Evolutionary conservation across 2,888 invertebrate species (phyloP).

Genomic region (Pyrrhosoma nymphula): DNA sequence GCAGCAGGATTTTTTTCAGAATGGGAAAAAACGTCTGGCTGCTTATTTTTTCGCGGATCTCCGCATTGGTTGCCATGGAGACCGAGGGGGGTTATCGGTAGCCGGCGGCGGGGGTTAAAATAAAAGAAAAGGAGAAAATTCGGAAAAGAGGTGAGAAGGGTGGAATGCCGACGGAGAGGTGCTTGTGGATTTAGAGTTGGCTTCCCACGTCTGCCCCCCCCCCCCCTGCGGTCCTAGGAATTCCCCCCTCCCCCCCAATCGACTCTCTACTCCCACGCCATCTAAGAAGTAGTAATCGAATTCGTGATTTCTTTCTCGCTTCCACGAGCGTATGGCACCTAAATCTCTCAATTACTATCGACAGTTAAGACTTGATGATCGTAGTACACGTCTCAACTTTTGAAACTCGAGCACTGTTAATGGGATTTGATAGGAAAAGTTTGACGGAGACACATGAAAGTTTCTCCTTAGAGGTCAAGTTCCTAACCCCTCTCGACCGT

Average conservation of each 20-base stretch:
- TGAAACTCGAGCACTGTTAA: too few relatives aligned
- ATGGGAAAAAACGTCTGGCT: not conserved
- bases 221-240: not conserved
- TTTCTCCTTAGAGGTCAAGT: too few relatives aligned
- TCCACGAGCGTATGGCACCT: not conserved
- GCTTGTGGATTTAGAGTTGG: not conserved
- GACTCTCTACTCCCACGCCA: not conserved
- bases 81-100: not conserved
- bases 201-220: not conserved
- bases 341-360: too few relatives aligned
- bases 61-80: slow-evolving; percentile 36
- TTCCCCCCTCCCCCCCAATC: not conserved
- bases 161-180: not conserved
- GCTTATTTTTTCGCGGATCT: slow-evolving; percentile 23
- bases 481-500: too few relatives aligned
- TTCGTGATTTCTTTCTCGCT: not conserved
- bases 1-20: not conserved
- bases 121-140: not conserved
- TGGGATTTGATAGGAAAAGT: too few relatives aligned
- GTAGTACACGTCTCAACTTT: not conserved
- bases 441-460: too few relatives aligned
- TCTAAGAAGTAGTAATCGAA: not conserved
- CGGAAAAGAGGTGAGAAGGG: not conserved
- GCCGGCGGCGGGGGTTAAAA: not conserved
- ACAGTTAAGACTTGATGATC: not conserved